Evolutionary conservation across 92 coral and sea anemone genomes (phyloP).

Genomic region (Zoanthus solanderi): DNA sequence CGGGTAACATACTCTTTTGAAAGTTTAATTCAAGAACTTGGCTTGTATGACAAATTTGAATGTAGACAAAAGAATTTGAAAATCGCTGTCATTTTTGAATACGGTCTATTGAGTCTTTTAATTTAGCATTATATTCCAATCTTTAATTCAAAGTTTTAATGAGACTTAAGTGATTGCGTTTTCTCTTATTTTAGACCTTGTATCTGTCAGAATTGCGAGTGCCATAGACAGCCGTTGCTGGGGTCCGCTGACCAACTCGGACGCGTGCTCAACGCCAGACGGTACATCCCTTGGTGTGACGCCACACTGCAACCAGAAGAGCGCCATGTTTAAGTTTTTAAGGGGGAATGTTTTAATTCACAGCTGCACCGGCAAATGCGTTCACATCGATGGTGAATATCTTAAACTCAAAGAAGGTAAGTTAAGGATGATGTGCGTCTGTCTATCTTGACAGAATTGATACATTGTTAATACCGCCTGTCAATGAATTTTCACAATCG

Average conservation of each 20-base stretch:
- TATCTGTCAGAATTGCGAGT: constrained; percentile 69
- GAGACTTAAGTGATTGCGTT: neutral
- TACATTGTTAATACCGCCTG: too few species aligned
- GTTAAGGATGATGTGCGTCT: neutral
- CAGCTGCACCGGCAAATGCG: constrained; percentile 86
- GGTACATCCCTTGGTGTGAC: constrained; percentile 68
- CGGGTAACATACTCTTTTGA: too few species aligned
- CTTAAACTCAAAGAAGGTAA: constrained; percentile 36
- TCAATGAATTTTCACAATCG: too few species aligned
- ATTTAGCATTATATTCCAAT: neutral
- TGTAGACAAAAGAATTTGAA: too few species aligned
- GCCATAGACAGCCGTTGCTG: constrained; percentile 76
- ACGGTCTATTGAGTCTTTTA: too few species aligned
- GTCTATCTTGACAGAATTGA: too few species aligned
- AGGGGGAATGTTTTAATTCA: constrained; percentile 68
- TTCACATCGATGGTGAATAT: constrained; percentile 50
- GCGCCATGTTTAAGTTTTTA: constrained; percentile 78
- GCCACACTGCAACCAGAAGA: constrained; percentile 71
- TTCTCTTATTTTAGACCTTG: constrained; percentile 62
- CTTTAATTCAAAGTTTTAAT: neutral
- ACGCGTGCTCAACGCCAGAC: constrained; percentile 67
- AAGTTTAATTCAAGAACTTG: too few species aligned
- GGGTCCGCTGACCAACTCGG: constrained; percentile 68
- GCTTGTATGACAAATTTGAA: too few species aligned
- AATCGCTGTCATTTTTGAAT: too few species aligned